phyloP scores from a whole-genome alignment of 2,888 invertebrate genomes.

The Drosophila seclusa region DNA sequence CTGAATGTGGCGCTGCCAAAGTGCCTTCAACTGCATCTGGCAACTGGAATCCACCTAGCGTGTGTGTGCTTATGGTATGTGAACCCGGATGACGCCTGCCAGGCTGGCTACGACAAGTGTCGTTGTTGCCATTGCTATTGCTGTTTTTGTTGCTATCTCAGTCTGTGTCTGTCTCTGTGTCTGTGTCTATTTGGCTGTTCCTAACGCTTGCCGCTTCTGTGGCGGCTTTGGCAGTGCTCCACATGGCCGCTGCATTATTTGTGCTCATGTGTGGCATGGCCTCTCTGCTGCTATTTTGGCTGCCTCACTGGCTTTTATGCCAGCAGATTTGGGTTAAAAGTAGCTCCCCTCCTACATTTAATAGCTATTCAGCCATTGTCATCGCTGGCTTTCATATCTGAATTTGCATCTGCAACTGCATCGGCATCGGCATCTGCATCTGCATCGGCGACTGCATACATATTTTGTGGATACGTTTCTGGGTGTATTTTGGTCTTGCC shows the following conservation, averaged over 20 bases:
- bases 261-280: conserved; percentile 67
- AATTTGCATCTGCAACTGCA: conserved; percentile 35
- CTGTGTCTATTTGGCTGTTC: conserved; percentile 6
- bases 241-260: conserved; percentile 75
- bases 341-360: conserved; percentile 78
- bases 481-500: conserved; percentile 6
- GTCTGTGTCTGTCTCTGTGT: background rate
- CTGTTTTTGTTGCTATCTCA: conserved; percentile 4
- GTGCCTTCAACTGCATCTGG: conserved; percentile 63
- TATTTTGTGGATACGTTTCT: conserved; percentile 21
- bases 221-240: conserved; percentile 70
- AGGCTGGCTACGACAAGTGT: conserved; percentile 65
- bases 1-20: conserved; percentile 65
- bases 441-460: conserved; percentile 5
- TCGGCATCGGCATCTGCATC: conserved; percentile 18
- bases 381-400: conserved; percentile 23
- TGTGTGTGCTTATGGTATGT: conserved; percentile 51
- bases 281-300: conserved; percentile 37
- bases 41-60: conserved; percentile 28
- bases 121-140: conserved; percentile 23
- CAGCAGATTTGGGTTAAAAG: conserved; percentile 80
- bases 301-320: conserved; percentile 66
- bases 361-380: conserved; percentile 64
- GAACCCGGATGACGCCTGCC: conserved; percentile 66
- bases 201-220: conserved; percentile 42